These are phyloP conservation scores for Acleris laterana DNA, from an alignment of 2,888 invertebrate genomes.

Conservation along the genomic window DNA sequence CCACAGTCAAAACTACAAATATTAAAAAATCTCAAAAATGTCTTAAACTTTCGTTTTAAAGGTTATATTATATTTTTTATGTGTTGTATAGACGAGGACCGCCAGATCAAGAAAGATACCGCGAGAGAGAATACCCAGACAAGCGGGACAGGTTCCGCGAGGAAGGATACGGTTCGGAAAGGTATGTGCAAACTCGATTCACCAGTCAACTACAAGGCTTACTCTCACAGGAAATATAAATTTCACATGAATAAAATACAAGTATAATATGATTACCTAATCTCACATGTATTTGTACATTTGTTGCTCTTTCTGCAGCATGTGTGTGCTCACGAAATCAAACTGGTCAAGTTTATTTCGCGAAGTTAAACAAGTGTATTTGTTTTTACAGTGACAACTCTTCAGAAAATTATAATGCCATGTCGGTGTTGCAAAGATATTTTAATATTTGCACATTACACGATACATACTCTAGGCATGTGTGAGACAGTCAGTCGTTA, in stretches of 20 bases:
- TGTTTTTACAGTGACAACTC: conserved; percentile 83
- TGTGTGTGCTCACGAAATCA: conserved; percentile 54
- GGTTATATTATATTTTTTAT: conserved; percentile 8
- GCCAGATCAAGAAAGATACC: conserved; percentile 64
- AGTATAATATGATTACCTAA: conserved; percentile 4
- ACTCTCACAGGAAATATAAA: conserved; percentile 18
- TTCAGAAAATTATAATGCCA: conserved; percentile 78
- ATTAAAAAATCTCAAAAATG: too few species aligned
- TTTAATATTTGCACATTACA: conserved; percentile 77
- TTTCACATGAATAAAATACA: background rate
- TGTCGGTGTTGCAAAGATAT: conserved; percentile 80
- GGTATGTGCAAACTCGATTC: conserved; percentile 53
- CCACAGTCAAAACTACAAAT: too few species aligned
- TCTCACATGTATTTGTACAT: conserved; percentile 18
- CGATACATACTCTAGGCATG: conserved; percentile 73
- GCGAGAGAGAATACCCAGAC: conserved; percentile 65
- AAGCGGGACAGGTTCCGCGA: conserved; percentile 70
- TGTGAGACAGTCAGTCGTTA: conserved; percentile 61
- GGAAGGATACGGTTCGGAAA: conserved; percentile 62
- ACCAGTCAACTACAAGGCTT: conserved; percentile 14
- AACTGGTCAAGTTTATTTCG: conserved; percentile 52
- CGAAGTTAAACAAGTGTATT: conserved; percentile 78
- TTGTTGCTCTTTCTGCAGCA: conserved; percentile 49
- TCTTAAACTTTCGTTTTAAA: too few species aligned
- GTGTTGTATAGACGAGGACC: conserved; percentile 57